These are phyloP conservation scores for Sphaerodactylus townsendi DNA, from an alignment of 2,113 vertebrate species.

Conservation along the genomic window DNA sequence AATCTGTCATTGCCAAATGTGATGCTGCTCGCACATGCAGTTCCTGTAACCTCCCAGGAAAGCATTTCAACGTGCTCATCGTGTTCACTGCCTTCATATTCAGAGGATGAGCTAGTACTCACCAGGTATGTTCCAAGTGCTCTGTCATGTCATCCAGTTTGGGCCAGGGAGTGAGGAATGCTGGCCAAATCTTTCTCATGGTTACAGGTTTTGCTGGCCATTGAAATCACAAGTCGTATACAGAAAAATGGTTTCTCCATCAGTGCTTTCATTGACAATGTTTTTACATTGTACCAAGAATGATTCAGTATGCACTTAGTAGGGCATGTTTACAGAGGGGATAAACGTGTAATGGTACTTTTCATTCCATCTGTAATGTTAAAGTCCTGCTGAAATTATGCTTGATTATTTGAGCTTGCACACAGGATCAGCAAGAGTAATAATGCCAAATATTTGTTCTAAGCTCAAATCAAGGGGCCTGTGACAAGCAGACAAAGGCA, in stretches of 20 bases:
- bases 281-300: neutral
- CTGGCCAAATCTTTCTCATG: neutral
- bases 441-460: neutral
- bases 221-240: neutral
- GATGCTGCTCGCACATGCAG: slow-evolving; percentile 58
- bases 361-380: neutral
- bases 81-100: slow-evolving; percentile 4
- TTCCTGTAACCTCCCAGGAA: neutral
- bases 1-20: slow-evolving; percentile 35
- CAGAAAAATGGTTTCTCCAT: neutral
- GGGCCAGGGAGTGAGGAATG: neutral
- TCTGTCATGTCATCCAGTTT: neutral
- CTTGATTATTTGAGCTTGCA: neutral
- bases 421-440: neutral
- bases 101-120: slow-evolving; percentile 47
- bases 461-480: neutral
- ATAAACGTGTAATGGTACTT: neutral
- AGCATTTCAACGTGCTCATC: neutral
- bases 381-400: neutral
- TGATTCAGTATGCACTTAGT: neutral
- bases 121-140: slow-evolving; percentile 57
- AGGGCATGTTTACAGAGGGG: neutral
- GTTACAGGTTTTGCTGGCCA: neutral
- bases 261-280: neutral
- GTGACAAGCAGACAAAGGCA: neutral